Conservation (phyloP, 2,797 vertebrate species). For the Acipenser transmontanus region DNA sequence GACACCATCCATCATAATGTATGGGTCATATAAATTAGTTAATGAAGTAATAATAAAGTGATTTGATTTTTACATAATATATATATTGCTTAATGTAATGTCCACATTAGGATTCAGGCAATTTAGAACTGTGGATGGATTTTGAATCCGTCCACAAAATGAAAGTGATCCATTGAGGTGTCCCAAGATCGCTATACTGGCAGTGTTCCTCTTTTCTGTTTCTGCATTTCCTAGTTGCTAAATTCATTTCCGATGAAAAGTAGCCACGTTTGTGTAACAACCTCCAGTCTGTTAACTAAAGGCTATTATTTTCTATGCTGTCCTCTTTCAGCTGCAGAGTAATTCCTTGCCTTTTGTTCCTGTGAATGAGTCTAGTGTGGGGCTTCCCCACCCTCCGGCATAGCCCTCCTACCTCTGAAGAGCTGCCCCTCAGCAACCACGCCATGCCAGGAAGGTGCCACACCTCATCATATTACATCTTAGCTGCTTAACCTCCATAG, state of each 20-base stretch:
- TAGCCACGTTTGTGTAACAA: neutral
- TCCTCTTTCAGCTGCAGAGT: conserved; percentile 49
- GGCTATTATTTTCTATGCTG: conserved; percentile 11
- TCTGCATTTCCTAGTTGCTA: conserved; percentile 28
- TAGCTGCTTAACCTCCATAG: no score
- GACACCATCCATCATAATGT: no score
- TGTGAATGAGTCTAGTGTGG: conserved; percentile 43
- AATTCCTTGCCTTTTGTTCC: conserved; percentile 49
- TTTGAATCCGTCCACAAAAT: no score
- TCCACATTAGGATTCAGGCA: no score
- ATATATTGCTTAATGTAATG: no score
- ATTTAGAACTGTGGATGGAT: no score
- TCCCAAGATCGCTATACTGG: conserved; percentile 26
- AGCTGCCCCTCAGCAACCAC: conserved; percentile 32
- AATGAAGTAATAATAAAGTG: no score
- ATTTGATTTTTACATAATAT: no score
- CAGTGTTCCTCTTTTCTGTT: conserved; percentile 26
- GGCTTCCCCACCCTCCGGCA: conserved; percentile 30
- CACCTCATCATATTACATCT: neutral
- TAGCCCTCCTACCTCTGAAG: conserved; percentile 23
- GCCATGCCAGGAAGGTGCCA: conserved; percentile 1
- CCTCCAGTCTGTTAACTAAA: conserved; percentile 5
- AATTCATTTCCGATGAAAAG: neutral
- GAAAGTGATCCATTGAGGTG: conserved; percentile 27
- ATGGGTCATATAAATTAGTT: no score